Percentiles rank a stretch among this genome's conserved stretches.
Conservation (phyloP, 2,888 invertebrate genomes). For the Odontocerum albicorne region DNA sequence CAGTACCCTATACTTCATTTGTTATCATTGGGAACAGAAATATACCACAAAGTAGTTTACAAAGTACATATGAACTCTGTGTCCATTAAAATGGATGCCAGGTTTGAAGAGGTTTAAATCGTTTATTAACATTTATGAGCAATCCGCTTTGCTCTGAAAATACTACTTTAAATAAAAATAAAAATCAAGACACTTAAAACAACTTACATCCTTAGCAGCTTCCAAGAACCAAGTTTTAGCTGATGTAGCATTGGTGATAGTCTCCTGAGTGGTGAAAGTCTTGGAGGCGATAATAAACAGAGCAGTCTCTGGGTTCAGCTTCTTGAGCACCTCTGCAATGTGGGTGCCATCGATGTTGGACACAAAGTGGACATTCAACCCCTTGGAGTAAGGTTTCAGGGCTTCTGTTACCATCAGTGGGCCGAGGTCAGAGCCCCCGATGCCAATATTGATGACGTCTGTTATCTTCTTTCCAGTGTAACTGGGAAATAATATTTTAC, state of each 20-base stretch:
- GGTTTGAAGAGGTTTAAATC: too few relatives aligned
- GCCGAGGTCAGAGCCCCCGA: constrained; percentile 98
- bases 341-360: constrained; percentile 99
- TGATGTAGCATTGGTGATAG: constrained; percentile 97
- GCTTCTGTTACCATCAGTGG: constrained; percentile 99
- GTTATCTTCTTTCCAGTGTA: constrained; percentile 93
- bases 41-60: too few relatives aligned
- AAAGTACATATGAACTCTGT: too few relatives aligned
- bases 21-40: too few relatives aligned
- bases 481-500: constrained; percentile 44
- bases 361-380: constrained; percentile 90
- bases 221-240: constrained; percentile 96
- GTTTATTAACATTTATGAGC: too few relatives aligned
- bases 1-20: too few relatives aligned
- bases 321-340: constrained; percentile 88
- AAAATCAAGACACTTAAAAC: too few relatives aligned
- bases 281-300: constrained; percentile 99
- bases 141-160: too few relatives aligned
- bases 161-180: too few relatives aligned
- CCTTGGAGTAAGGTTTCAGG: constrained; percentile 85
- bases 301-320: constrained; percentile 88
- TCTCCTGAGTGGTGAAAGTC: constrained; percentile 99
- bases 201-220: constrained; percentile 79
- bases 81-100: too few relatives aligned
- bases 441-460: constrained; percentile 98